These are phyloP conservation scores for Diorhabda elongata DNA, from an alignment of 1,140 invertebrate species.

Conservation along the genomic window DNA sequence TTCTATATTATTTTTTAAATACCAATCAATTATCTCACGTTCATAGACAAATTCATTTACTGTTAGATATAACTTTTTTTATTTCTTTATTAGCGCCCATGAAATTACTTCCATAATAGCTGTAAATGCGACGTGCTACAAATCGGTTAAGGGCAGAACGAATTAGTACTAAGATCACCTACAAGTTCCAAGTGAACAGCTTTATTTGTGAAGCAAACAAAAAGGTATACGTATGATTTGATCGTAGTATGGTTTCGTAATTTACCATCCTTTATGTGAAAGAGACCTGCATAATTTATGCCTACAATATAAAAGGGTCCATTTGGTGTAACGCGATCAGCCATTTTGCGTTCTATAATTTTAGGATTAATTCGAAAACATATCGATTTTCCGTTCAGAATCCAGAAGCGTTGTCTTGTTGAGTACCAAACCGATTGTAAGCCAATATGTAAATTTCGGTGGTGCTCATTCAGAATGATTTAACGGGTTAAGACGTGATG, in stretches of 20 bases:
- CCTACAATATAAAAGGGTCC: conserved; percentile 19
- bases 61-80: background rate
- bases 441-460: too few relatives aligned
- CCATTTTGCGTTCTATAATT: too few relatives aligned
- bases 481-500: too few relatives aligned
- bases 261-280: conserved; percentile 26
- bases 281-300: conserved; percentile 36
- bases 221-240: conserved; percentile 41
- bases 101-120: conserved; percentile 21
- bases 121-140: conserved; percentile 29
- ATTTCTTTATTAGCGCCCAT: conserved; percentile 16
- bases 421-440: too few relatives aligned
- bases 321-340: background rate
- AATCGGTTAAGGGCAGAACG: conserved; percentile 37
- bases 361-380: too few relatives aligned
- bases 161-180: conserved; percentile 28
- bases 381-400: too few relatives aligned
- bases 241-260: conserved; percentile 17
- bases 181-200: conserved; percentile 45
- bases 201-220: conserved; percentile 39
- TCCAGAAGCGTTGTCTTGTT: too few relatives aligned
- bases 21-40: background rate
- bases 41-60: too few relatives aligned
- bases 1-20: background rate
- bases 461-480: too few relatives aligned